Base-by-base conservation (phyloP, 2,797 vertebrate species). In the Mastacembelus armatus region DNA sequence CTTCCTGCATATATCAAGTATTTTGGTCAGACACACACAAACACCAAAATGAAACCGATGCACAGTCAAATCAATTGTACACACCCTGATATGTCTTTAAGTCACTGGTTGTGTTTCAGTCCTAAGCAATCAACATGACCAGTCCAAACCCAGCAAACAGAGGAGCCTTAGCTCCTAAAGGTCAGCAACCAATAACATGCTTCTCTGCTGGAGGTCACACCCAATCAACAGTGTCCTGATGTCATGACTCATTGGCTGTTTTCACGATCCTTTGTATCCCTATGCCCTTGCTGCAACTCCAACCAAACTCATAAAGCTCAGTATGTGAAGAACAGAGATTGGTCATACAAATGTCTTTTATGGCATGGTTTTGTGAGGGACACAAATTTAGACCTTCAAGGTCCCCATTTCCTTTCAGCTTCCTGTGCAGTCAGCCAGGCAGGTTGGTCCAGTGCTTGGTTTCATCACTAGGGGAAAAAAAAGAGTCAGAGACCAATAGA, bases 141-240 rank as follows among this genome's bases (percentile, higher is more conserved):
- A 3, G 16, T 32, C 27, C 5, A 52, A 67, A 43, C 18, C n/a
- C n/a, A 9, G 39, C 26, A 33, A 65, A 51, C 40, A 44, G 51
- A 43, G n/a, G 11, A 54, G 47, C 8, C 26, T 38, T 14, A 15
- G 29, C 49, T 61, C 49, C 52, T 26, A 55, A 71, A 86, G 77
- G 85, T 84, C 77, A 84, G 29, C 64, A 36, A 14, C 71, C 88
- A 85, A 80, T 85, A 39, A 74, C 48, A 62, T 38, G 36, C 48
- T 35, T 52, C 18, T 40, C 51, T 48, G 29, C 24, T 70, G 43
- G 73, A 68, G 75, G 78, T 84, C 74, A 76, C 21, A 78, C 47
- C 84, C 83, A 88, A 88, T 90, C 85, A 85, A 64, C 44, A 30
- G 35, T 64, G 78, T 47, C 58, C 64, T 14, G 30, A 43, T 15